phyloP scores from a whole-genome alignment of 1,140 invertebrate genomes.

The Stegodyphus dumicola region DNA sequence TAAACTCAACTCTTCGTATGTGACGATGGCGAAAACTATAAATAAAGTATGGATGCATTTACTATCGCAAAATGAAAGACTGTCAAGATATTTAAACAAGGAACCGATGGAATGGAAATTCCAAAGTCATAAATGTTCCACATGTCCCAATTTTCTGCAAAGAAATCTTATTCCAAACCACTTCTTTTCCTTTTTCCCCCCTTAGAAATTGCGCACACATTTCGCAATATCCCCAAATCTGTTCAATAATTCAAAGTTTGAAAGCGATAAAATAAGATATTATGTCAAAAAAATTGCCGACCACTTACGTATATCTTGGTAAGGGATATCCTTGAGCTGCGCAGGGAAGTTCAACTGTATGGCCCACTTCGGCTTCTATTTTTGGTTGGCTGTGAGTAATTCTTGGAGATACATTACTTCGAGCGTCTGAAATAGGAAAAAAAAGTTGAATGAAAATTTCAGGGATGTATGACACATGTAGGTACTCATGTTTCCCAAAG shows the following conservation, averaged over 20 bases:
- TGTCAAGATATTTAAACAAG: not conserved
- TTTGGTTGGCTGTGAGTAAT: conserved; percentile 62
- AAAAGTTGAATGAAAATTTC: not conserved
- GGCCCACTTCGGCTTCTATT: conserved; percentile 65
- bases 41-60: too few relatives aligned
- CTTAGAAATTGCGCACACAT: conserved; percentile 20
- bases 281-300: conserved; percentile 41
- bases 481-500: too few relatives aligned
- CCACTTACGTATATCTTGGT: conserved; percentile 73
- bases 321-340: conserved; percentile 81
- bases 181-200: not conserved
- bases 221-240: conserved; percentile 35
- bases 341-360: conserved; percentile 76
- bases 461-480: too few relatives aligned
- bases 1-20: too few relatives aligned
- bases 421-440: conserved; percentile 70
- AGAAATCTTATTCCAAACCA: conserved; percentile 29
- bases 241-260: conserved; percentile 50
- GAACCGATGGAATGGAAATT: not conserved
- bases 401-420: conserved; percentile 65
- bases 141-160: conserved; percentile 35
- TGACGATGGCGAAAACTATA: too few relatives aligned
- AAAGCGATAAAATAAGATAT: conserved; percentile 57
- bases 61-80: not conserved
- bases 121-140: conserved; percentile 14